phyloP scores from a whole-genome alignment of 1,140 invertebrate genomes.

The Bombus superbus region DNA sequence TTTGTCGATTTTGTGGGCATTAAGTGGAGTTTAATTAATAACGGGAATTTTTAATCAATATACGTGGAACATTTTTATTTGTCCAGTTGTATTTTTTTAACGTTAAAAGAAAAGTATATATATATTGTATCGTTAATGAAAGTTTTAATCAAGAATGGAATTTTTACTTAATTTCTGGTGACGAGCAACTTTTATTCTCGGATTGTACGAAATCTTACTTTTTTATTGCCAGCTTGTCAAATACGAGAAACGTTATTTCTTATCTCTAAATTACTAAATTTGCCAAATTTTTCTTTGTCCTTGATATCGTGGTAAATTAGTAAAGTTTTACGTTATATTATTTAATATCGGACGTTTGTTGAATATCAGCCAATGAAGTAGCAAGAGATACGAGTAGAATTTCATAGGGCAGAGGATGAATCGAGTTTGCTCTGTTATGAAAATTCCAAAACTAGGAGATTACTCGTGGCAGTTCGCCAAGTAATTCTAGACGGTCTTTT shows the following conservation, averaged over 20 bases:
- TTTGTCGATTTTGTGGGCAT: no score
- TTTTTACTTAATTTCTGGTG: background rate
- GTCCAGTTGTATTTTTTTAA: background rate
- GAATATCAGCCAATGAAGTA: background rate
- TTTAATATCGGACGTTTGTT: background rate
- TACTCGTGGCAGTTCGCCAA: slow-evolving; percentile 5
- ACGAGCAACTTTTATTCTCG: no score
- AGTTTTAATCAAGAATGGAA: background rate
- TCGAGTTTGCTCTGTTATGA: background rate
- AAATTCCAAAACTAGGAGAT: background rate
- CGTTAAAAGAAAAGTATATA: background rate
- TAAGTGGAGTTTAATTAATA: no score
- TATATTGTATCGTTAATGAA: background rate
- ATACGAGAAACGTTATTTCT: no score
- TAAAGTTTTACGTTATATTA: background rate
- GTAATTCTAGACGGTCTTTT: background rate
- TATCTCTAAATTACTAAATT: no score
- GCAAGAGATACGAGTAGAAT: background rate
- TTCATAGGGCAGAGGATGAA: background rate
- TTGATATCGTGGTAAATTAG: no score
- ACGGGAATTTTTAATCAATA: no score
- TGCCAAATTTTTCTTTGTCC: no score
- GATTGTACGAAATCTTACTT: no score
- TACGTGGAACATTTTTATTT: background rate
- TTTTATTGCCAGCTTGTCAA: no score